phyloP scores from a whole-genome alignment of 2,113 vertebrate species.

The Nothoprocta pentlandii region DNA sequence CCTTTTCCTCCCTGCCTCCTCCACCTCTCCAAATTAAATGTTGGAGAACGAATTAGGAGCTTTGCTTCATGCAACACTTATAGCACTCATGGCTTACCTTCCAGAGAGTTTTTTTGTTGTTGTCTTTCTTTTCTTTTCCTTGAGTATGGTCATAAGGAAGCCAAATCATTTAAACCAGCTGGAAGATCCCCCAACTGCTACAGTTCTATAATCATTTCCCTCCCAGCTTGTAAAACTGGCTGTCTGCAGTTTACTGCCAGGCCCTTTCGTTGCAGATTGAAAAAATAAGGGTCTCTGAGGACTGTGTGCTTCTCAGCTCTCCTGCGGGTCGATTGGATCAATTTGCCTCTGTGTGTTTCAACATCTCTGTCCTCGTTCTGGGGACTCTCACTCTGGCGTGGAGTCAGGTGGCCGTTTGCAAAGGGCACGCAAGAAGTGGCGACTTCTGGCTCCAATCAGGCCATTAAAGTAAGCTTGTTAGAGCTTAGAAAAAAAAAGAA shows the following conservation, averaged over 20 bases:
- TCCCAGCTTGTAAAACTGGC: constrained; percentile 60
- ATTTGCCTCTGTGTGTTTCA: constrained; percentile 47
- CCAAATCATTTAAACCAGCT: constrained; percentile 51
- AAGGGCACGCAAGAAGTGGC: background rate
- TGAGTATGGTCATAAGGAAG: constrained; percentile 1
- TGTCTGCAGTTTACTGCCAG: constrained; percentile 40
- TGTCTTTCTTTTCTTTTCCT: background rate
- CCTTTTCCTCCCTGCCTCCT: background rate
- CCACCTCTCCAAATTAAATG: background rate
- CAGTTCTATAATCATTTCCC: constrained; percentile 45
- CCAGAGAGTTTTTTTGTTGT: background rate
- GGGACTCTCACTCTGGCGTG: background rate
- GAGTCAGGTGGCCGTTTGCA: constrained; percentile 10
- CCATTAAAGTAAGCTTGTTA: background rate
- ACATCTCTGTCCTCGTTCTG: constrained; percentile 33
- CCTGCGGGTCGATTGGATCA: constrained; percentile 39
- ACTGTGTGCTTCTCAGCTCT: background rate
- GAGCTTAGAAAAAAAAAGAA: background rate
- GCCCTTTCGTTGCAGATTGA: constrained; percentile 40
- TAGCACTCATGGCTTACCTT: constrained; percentile 2
- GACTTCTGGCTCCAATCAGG: background rate
- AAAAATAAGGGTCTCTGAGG: constrained; percentile 55
- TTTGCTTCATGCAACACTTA: background rate
- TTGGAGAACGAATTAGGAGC: background rate
- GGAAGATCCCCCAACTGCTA: constrained; percentile 30